Percentiles rank a stretch among this genome's conserved stretches.
These are phyloP conservation scores for Lasioglossum vierecki DNA, from an alignment of 2,888 invertebrate species.

Conservation along the genomic window DNA sequence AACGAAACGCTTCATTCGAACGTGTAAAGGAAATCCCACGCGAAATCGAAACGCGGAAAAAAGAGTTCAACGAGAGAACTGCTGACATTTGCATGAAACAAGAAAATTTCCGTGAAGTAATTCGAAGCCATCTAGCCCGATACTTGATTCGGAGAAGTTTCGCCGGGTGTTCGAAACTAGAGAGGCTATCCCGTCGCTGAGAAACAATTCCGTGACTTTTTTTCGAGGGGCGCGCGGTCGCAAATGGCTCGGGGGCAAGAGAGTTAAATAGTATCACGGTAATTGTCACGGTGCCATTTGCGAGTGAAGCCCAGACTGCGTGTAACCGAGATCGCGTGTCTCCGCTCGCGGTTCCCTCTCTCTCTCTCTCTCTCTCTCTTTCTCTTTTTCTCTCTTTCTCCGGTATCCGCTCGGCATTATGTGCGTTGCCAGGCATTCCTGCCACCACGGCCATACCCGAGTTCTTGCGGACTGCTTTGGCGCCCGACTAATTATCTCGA, in stretches of 20 bases:
- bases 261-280: conserved; percentile 24
- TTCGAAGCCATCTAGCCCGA: not conserved
- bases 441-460: conserved; percentile 38
- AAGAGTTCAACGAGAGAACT: not conserved
- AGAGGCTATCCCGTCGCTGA: not conserved
- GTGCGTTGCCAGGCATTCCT: conserved; percentile 43
- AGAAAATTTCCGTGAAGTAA: not conserved
- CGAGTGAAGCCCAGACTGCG: conserved; percentile 44
- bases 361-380: not conserved
- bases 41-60: no score
- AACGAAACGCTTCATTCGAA: no score
- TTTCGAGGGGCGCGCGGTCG: not conserved
- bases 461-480: conserved; percentile 59
- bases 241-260: not conserved
- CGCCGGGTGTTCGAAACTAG: not conserved
- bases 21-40: no score
- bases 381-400: not conserved
- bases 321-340: conserved; percentile 53
- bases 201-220: conserved; percentile 3
- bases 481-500: conserved; percentile 71
- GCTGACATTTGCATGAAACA: not conserved
- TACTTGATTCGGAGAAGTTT: not conserved
- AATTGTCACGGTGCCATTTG: conserved; percentile 47
- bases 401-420: conserved; percentile 30
- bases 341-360: conserved; percentile 19